Percentiles rank a stretch among this genome's conserved stretches.
Conservation (phyloP, 1,140 invertebrate species). For the Dicyema japonicum region DNA sequence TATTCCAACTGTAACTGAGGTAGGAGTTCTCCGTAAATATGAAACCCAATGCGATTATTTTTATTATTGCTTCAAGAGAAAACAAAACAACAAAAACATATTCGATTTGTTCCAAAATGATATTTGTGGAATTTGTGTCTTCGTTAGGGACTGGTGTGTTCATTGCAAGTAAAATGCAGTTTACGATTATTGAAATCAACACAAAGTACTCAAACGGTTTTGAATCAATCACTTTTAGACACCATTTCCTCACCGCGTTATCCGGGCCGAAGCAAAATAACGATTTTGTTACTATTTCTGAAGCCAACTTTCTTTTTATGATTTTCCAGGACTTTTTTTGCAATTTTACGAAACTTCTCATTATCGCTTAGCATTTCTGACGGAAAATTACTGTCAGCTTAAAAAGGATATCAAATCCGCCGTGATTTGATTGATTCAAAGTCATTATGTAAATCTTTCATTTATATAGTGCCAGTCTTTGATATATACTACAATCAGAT, state of each 20-base stretch:
- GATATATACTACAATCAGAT: too few relatives aligned
- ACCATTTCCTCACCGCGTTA: conserved; percentile 68
- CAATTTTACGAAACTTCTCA: too few relatives aligned
- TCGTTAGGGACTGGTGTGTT: conserved; percentile 79
- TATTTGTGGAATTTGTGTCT: conserved; percentile 75
- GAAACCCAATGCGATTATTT: conserved; percentile 93
- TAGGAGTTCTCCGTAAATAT: conserved; percentile 74
- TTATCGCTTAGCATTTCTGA: too few relatives aligned
- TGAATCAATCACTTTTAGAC: conserved; percentile 61
- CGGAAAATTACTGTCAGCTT: too few relatives aligned
- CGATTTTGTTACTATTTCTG: too few relatives aligned
- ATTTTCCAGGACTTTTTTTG: too few relatives aligned
- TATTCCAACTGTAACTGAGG: conserved; percentile 87
- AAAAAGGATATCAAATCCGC: too few relatives aligned
- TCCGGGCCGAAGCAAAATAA: conserved; percentile 62
- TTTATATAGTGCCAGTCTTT: too few relatives aligned
- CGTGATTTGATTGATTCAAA: too few relatives aligned
- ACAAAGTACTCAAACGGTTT: conserved; percentile 97
- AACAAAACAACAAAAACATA: conserved; percentile 94
- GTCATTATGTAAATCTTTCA: too few relatives aligned
- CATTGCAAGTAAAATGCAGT: conserved; percentile 84
- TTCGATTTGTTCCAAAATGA: conserved; percentile 78
- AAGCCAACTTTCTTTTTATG: too few relatives aligned
- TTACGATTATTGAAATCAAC: conserved; percentile 86
- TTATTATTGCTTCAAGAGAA: conserved; percentile 84